Percentiles rank a stretch among this genome's conserved stretches.
Conservation (phyloP, 2,113 vertebrate genomes). For the Prionailurus viverrinus region DNA sequence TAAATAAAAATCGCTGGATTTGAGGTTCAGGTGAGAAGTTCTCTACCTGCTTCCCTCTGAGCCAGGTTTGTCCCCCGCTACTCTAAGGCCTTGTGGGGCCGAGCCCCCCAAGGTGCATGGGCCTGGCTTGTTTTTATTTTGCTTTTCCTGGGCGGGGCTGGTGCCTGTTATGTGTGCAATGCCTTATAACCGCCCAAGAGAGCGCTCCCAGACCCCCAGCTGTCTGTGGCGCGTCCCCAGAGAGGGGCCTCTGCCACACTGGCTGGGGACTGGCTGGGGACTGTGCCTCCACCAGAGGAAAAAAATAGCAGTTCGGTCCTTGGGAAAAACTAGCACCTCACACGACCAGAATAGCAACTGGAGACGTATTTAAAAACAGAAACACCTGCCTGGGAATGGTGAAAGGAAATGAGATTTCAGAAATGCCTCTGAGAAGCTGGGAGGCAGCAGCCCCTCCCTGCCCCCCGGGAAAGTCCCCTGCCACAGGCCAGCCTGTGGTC, state of each 20-base stretch:
- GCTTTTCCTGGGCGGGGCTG: background rate
- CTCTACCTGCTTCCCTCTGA: background rate
- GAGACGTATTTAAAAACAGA: slow-evolving; percentile 54
- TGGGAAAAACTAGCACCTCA: slow-evolving; percentile 56
- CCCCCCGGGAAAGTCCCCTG: background rate
- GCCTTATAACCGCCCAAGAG: background rate
- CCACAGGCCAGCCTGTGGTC: background rate
- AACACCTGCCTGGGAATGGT: slow-evolving; percentile 62
- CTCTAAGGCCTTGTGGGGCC: background rate
- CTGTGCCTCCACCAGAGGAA: background rate
- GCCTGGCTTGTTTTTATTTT: background rate
- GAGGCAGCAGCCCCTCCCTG: background rate
- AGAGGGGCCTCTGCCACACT: background rate
- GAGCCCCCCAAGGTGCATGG: background rate
- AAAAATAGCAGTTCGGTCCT: slow-evolving; percentile 62
- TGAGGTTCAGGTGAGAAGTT: background rate
- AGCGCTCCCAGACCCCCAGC: background rate
- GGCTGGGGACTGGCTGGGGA: background rate
- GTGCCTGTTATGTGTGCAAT: background rate
- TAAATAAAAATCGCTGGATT: background rate
- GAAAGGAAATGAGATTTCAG: slow-evolving; percentile 74
- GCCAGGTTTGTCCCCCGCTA: background rate
- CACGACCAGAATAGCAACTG: slow-evolving; percentile 57
- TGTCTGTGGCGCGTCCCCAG: background rate
- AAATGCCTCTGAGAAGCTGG: background rate